phyloP scores from a whole-genome alignment of 1,140 invertebrate genomes.

The Zaprionus taronus region DNA sequence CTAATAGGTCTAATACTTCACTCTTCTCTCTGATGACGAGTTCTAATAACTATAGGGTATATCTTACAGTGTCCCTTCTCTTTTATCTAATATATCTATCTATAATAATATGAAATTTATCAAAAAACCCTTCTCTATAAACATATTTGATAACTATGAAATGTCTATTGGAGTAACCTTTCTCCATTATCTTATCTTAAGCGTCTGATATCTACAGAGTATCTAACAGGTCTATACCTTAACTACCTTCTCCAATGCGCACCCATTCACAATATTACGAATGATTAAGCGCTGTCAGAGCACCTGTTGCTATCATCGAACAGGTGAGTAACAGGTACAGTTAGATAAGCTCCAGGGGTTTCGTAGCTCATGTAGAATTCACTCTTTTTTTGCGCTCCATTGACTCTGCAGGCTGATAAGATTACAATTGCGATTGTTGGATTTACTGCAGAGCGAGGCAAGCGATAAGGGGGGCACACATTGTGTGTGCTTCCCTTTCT shows the following conservation, averaged over 20 bases:
- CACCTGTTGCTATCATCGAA: slow-evolving; percentile 71
- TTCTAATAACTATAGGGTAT: no score
- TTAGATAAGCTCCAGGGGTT: slow-evolving; percentile 58
- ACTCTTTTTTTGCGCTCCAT: slow-evolving; percentile 11
- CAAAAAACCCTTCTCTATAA: no score
- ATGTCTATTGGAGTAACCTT: no score
- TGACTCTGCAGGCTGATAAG: slow-evolving; percentile 53
- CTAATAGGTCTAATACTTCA: no score
- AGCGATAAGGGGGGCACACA: not conserved
- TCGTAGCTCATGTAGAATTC: slow-evolving; percentile 32
- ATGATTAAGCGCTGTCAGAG: slow-evolving; percentile 64
- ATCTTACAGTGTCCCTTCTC: no score
- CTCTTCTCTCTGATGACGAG: no score
- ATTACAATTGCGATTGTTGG: slow-evolving; percentile 54
- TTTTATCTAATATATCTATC: no score
- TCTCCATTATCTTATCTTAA: no score
- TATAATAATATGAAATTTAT: no score
- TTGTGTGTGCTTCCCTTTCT: slow-evolving; percentile 3
- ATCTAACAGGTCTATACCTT: not conserved
- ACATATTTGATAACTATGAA: no score
- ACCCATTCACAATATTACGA: slow-evolving; percentile 34
- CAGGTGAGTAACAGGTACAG: slow-evolving; percentile 61
- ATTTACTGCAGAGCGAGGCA: slow-evolving; percentile 8
- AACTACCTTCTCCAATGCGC: not conserved
- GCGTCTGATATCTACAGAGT: not conserved